Conservation (phyloP, 1,140 invertebrate genomes). For the Plectrocnemia conspersa region DNA sequence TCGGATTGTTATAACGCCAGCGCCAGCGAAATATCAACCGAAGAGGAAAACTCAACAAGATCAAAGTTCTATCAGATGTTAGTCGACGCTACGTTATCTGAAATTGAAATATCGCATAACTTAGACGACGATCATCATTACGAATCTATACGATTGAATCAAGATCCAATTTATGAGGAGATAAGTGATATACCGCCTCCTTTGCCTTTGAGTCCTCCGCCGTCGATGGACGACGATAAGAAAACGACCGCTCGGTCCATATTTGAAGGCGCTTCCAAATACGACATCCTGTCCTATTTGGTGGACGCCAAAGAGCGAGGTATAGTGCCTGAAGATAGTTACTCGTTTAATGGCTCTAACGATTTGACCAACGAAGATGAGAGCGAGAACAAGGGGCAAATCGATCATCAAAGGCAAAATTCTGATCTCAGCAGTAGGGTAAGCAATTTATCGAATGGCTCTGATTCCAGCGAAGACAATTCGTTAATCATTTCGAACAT, state of each 20-base stretch:
- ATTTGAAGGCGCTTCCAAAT: constrained; percentile 80
- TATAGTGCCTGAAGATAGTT: constrained; percentile 57
- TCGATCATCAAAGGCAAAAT: constrained; percentile 45
- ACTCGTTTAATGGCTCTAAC: constrained; percentile 54
- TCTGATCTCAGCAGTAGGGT: constrained; percentile 55
- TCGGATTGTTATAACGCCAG: constrained; percentile 66
- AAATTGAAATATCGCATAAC: constrained; percentile 57
- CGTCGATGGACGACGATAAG: constrained; percentile 59
- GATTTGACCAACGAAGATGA: constrained; percentile 53
- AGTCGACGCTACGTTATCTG: constrained; percentile 59
- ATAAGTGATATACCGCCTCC: constrained; percentile 75
- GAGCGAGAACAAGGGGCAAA: constrained; percentile 52
- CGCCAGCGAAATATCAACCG: constrained; percentile 56
- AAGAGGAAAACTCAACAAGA: constrained; percentile 56
- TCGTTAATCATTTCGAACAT: constrained; percentile 57
- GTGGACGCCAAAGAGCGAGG: constrained; percentile 78
- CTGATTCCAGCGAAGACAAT: constrained; percentile 66
- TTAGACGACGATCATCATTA: constrained; percentile 67
- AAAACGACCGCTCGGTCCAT: constrained; percentile 64
- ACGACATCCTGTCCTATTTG: constrained; percentile 82
- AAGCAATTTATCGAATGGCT: constrained; percentile 56
- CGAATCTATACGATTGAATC: constrained; percentile 66
- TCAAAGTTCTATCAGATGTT: constrained; percentile 66
- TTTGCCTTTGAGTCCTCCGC: constrained; percentile 68
- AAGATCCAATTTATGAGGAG: constrained; percentile 86